Evolutionary conservation across 1,140 invertebrate genomes (phyloP).

Genomic region (Pachypsylla venusta): DNA sequence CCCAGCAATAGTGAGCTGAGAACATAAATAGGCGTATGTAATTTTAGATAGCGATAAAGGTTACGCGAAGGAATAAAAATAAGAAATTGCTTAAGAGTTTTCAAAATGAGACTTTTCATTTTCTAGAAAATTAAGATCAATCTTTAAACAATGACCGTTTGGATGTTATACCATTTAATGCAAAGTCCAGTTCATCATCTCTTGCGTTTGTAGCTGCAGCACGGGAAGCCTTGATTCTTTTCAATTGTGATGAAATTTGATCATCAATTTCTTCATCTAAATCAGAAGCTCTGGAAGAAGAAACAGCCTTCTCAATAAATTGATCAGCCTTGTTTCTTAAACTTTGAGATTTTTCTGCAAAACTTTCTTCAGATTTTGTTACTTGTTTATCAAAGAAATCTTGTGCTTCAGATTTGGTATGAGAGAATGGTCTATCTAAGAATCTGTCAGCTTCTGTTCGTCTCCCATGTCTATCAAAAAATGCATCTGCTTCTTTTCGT

Average conservation of each 20-base stretch:
- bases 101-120: no score
- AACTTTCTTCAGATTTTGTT: not conserved
- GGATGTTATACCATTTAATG: not conserved
- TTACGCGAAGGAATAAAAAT: no score
- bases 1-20: no score
- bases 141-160: not conserved
- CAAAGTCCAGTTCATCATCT: not conserved
- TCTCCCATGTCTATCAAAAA: not conserved
- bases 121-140: no score
- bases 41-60: no score
- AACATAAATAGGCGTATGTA: no score
- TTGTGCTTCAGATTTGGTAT: not conserved
- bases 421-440: not conserved
- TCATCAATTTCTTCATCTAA: not conserved
- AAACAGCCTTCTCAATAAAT: slow-evolving; percentile 4
- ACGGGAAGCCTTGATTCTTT: not conserved
- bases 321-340: not conserved
- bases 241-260: not conserved
- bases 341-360: not conserved
- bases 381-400: not conserved
- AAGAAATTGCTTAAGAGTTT: no score
- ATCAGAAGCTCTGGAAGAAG: not conserved
- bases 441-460: not conserved
- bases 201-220: not conserved
- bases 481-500: not conserved